Base-by-base conservation (phyloP, 2,113 vertebrate species). In the Crocuta crocuta region DNA sequence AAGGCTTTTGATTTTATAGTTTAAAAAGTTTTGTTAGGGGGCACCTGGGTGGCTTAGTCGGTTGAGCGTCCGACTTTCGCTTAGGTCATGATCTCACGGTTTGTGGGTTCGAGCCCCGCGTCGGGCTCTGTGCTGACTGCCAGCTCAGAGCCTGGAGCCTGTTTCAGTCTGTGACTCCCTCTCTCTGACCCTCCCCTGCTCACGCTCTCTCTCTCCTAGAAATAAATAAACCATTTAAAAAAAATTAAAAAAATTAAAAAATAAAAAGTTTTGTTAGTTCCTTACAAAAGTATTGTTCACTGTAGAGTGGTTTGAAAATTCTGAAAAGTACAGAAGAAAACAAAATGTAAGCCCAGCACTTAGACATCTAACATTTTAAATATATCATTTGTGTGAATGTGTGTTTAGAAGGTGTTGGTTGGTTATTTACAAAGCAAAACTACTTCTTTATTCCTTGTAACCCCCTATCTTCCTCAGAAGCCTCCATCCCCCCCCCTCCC, bases 351-450 rank as follows among this genome's bases (percentile, higher is more conserved):
- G 15, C 15, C 35, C 10, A 70, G 24, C 15, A 85, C 53, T 9
- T 21, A 79, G n/a, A 71, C 58, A 84, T 26, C 13, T 88, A 93
- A 78, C 73, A 66, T 61, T 91, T 94, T 91, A 85, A 84, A 79
- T 28, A n/a, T n/a, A 76, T 68, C 48, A 39, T 65, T 66, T 39
- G 31, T 35, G 19, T 76, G 73, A 43, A 5, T 53, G 43, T 93
- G 24, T 84, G 24, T 84, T 76, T 84, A 78, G 11, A 55, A 19
- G 15, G 16, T 73, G n/a, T 16, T 79, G 86, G 50, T n/a, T 85
- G 53, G 9, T 83, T 88, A 12, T 74, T 81, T 87, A 82, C 65
- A 91, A 74, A 85, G 73, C 55, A 92, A 83, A 43, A 89, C 2
- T 61, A 23, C 70, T 84, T 45, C 63, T 63, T 91, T 89, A 81